phyloP scores from a whole-genome alignment of 2,113 vertebrate genomes.

The Heteronetta atricapilla region DNA sequence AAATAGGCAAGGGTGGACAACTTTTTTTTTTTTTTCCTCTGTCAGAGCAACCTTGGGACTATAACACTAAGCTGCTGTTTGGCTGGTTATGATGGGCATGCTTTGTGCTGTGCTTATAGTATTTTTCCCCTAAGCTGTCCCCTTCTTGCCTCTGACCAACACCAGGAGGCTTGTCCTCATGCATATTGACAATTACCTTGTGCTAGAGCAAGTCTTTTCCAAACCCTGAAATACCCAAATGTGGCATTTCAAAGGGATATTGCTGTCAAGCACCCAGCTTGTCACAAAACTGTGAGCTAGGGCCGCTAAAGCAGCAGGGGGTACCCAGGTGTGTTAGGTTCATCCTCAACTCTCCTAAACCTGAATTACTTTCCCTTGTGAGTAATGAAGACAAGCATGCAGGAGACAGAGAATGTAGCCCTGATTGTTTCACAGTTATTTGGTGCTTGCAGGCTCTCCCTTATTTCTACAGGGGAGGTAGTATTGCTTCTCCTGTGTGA shows the following conservation, averaged over 20 bases:
- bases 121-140: fast-evolving
- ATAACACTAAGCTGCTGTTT: not conserved
- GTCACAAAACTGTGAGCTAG: constrained; percentile 7
- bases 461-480: not conserved
- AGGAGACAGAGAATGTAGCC: not conserved
- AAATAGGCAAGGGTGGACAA: not conserved
- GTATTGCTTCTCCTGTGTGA: not conserved
- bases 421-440: not conserved
- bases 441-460: not conserved
- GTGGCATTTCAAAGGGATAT: constrained; percentile 28
- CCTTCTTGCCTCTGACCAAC: not conserved
- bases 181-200: not conserved
- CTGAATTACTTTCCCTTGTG: not conserved
- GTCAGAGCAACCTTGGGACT: not conserved
- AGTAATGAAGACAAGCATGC: not conserved
- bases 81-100: not conserved
- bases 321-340: constrained; percentile 1
- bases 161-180: constrained; percentile 25
- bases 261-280: not conserved
- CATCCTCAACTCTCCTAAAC: not conserved
- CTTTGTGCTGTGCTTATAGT: not conserved
- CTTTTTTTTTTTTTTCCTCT: not conserved
- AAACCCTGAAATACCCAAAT: not conserved
- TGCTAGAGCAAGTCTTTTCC: constrained; percentile 3
- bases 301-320: constrained; percentile 41